phyloP scores from a whole-genome alignment of 2,113 vertebrate genomes.

The Drymodes brunneopygia region DNA sequence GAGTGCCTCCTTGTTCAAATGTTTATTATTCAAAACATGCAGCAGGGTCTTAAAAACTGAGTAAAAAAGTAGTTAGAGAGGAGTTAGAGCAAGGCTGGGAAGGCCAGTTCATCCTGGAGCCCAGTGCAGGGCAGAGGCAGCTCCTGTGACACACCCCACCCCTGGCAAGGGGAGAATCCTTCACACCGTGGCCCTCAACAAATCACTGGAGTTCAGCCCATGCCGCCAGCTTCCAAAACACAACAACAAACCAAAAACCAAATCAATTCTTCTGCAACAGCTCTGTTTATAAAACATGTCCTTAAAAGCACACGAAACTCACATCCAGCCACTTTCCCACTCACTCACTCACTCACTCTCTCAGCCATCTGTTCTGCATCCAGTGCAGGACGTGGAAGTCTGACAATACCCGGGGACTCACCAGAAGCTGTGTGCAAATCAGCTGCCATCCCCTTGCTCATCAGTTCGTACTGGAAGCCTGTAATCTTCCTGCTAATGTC shows the following conservation, averaged over 20 bases:
- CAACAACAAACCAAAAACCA: not conserved
- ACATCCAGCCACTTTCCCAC: not conserved
- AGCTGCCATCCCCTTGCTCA: constrained; percentile 70
- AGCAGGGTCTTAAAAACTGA: not conserved
- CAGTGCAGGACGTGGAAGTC: not conserved
- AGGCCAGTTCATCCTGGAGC: not conserved
- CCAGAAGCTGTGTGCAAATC: constrained; percentile 77
- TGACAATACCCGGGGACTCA: constrained; percentile 61
- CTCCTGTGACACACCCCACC: not conserved
- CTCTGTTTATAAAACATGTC: not conserved
- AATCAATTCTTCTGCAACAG: not conserved
- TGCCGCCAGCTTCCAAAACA: not conserved
- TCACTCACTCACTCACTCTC: not conserved
- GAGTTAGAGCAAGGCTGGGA: not conserved
- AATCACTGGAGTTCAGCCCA: not conserved
- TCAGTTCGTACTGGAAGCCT: constrained; percentile 93
- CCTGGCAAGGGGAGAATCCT: not conserved
- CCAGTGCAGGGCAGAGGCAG: not conserved
- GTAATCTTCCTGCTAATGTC: constrained; percentile 94
- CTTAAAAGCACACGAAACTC: constrained; percentile 30
- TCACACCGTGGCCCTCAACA: not conserved
- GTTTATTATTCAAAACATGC: constrained; percentile 60
- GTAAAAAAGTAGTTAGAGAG: constrained; percentile 18
- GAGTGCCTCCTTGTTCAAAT: constrained; percentile 37
- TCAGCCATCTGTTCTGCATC: not conserved